These are phyloP conservation scores for Erethizon dorsatum DNA, from an alignment of 2,797 vertebrate species.

Conservation along the genomic window DNA sequence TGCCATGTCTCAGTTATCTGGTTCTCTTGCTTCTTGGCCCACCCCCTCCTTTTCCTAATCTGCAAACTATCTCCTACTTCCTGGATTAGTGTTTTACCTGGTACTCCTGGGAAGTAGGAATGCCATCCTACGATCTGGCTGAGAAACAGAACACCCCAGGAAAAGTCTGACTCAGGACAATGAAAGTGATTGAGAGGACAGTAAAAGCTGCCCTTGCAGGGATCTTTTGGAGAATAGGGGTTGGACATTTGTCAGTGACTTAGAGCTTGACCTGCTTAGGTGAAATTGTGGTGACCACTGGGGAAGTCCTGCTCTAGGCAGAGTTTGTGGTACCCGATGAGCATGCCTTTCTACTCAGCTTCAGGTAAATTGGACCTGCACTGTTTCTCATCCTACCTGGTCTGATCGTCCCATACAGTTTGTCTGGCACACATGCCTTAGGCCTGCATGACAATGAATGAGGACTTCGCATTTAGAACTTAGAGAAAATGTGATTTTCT, in stretches of 20 bases:
- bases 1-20: constrained; percentile 18
- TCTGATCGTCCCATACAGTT: neutral
- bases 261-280: neutral
- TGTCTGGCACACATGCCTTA: neutral
- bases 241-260: neutral
- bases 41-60: neutral
- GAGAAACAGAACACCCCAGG: neutral
- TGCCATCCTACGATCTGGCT: neutral
- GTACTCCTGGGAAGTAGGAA: neutral
- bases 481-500: constrained; percentile 43
- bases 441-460: neutral
- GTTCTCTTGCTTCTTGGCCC: neutral
- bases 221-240: neutral
- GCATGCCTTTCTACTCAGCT: constrained; percentile 21
- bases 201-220: neutral
- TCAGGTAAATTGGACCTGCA: neutral
- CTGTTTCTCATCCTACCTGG: neutral
- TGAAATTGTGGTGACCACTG: neutral
- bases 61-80: neutral
- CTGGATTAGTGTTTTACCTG: neutral
- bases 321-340: neutral
- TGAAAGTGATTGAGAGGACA: neutral
- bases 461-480: constrained; percentile 9
- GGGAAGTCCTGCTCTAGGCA: neutral
- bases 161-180: neutral